These are phyloP conservation scores for Gavia stellata DNA, from an alignment of 2,113 vertebrate species.

Conservation along the genomic window DNA sequence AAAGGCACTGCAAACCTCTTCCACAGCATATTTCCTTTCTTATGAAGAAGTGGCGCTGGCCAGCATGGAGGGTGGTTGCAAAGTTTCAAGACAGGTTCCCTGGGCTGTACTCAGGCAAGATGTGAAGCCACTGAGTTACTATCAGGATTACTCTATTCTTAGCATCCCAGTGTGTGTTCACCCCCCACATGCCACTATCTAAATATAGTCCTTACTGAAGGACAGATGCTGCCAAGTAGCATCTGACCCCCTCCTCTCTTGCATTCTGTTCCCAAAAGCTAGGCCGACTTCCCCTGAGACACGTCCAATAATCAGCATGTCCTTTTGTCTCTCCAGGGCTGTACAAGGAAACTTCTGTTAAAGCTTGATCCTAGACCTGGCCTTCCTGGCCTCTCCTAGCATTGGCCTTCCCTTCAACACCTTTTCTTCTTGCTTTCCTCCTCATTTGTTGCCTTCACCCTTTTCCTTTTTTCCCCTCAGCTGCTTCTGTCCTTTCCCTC, in stretches of 20 bases:
- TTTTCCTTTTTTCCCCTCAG: neutral
- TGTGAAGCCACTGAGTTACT: slow-evolving; percentile 9
- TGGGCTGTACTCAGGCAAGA: neutral
- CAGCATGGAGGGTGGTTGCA: neutral
- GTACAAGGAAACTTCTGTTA: neutral
- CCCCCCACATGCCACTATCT: slow-evolving; percentile 12
- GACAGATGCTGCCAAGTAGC: slow-evolving; percentile 44
- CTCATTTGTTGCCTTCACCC: neutral
- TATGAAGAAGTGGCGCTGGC: neutral
- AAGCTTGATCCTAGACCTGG: neutral
- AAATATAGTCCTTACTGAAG: slow-evolving; percentile 41
- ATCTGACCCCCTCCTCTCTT: slow-evolving; percentile 7
- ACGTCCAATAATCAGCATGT: neutral
- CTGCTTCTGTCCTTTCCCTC: neutral
- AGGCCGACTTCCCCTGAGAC: neutral
- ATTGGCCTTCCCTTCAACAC: neutral
- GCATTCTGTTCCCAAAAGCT: slow-evolving; percentile 41
- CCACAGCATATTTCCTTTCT: neutral
- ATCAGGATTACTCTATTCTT: slow-evolving; percentile 54
- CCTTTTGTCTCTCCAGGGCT: slow-evolving; percentile 7
- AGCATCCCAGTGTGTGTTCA: neutral
- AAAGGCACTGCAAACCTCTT: neutral
- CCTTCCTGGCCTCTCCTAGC: neutral
- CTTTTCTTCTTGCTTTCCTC: neutral
- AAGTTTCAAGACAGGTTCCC: neutral